phyloP scores from a whole-genome alignment of 2,113 vertebrate species.

The Acinonyx jubatus region DNA sequence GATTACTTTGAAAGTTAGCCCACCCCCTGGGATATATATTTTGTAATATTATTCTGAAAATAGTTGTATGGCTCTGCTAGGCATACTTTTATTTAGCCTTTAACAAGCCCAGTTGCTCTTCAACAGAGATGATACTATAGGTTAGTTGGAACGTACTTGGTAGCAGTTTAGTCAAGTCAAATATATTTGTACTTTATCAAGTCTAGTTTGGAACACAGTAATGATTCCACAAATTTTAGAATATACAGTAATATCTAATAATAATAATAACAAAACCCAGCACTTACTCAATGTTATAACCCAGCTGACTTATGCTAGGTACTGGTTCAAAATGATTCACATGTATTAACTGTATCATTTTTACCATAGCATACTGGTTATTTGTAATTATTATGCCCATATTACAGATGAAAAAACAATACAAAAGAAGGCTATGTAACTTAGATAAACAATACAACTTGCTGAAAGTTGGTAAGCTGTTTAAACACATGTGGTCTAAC shows the following conservation, averaged over 20 bases:
- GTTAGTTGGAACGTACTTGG: background rate
- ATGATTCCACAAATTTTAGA: background rate
- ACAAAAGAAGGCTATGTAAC: background rate
- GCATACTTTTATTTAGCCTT: background rate
- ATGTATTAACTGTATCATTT: background rate
- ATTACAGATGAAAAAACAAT: background rate
- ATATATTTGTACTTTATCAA: background rate
- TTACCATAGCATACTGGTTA: background rate
- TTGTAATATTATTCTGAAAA: background rate
- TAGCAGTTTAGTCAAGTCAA: background rate
- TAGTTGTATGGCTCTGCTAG: background rate
- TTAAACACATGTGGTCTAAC: background rate
- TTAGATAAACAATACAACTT: background rate
- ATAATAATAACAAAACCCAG: background rate
- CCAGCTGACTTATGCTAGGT: background rate
- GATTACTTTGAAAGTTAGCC: background rate
- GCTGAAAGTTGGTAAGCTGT: background rate
- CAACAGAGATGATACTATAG: background rate
- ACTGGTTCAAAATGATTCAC: background rate
- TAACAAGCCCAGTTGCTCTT: background rate
- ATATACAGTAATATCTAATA: background rate
- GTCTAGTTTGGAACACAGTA: background rate
- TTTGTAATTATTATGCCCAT: background rate
- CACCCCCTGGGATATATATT: background rate
- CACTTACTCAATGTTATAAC: background rate